Percentiles rank a stretch among this genome's conserved stretches.
Evolutionary conservation across 2,113 vertebrate species (phyloP).

Genomic region (Clarias gariepinus): DNA sequence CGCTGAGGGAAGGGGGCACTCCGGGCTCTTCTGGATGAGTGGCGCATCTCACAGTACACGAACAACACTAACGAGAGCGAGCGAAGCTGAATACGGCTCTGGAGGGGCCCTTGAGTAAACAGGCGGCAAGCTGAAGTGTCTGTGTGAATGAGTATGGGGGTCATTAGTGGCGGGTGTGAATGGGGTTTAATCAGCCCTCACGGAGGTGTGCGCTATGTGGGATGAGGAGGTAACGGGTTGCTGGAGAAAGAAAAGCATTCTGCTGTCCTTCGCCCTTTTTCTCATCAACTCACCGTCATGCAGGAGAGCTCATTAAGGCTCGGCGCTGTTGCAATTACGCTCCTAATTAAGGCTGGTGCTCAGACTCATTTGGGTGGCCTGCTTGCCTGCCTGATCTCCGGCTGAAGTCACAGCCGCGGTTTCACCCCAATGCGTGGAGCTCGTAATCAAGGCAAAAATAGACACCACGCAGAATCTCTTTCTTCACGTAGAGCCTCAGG

Average conservation of each 20-base stretch:
- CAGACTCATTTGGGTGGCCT: slow-evolving; percentile 63
- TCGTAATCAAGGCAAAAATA: slow-evolving; percentile 37
- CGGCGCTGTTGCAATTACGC: slow-evolving; percentile 62
- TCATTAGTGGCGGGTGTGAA: slow-evolving; percentile 77
- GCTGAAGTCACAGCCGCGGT: neutral
- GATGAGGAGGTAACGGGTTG: slow-evolving; percentile 45
- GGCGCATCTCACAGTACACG: slow-evolving; percentile 51
- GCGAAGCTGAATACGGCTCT: slow-evolving; percentile 60
- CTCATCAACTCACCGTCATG: slow-evolving; percentile 54
- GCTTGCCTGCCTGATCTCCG: slow-evolving; percentile 48
- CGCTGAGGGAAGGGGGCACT: slow-evolving; percentile 48
- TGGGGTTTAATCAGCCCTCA: slow-evolving; percentile 73
- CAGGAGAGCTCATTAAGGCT: slow-evolving; percentile 73
- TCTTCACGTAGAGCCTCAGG: neutral
- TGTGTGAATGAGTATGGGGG: slow-evolving; percentile 68
- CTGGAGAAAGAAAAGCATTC: slow-evolving; percentile 60
- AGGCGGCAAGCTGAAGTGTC: slow-evolving; percentile 68
- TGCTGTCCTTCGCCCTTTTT: slow-evolving; percentile 49
- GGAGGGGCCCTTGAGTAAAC: slow-evolving; percentile 73
- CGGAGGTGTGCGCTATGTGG: slow-evolving; percentile 42
- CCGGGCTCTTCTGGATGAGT: slow-evolving; percentile 55
- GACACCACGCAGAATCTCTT: neutral
- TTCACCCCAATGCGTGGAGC: neutral
- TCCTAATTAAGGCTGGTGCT: slow-evolving; percentile 66
- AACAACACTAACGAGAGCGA: slow-evolving; percentile 50